A percentile compares a stretch with the other conserved stretches of the same genome.
phyloP scores from a whole-genome alignment of 2,797 vertebrate species.

The Malurus splendens region DNA sequence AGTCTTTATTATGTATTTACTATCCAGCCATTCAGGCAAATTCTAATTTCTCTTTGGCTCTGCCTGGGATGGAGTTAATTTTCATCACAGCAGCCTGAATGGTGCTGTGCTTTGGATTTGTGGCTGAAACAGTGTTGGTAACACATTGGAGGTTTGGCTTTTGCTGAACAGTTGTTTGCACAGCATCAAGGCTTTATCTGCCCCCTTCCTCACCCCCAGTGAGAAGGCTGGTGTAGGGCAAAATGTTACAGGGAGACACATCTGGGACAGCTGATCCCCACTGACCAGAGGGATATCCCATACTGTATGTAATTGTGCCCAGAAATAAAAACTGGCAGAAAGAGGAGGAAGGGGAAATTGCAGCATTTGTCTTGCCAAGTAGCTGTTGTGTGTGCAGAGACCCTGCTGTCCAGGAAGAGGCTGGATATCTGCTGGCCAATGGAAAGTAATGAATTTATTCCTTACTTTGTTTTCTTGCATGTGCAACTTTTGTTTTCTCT shows the following conservation, averaged over 20 bases:
- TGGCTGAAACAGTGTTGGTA: neutral
- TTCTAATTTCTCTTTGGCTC: neutral
- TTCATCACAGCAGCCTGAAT: neutral
- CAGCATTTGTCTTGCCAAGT: fast-evolving
- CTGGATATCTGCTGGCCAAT: neutral
- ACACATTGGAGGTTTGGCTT: neutral
- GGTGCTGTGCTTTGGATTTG: neutral
- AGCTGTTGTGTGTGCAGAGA: neutral
- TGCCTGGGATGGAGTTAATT: neutral
- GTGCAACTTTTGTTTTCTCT: neutral
- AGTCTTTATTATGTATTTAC: neutral
- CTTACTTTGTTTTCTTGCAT: neutral
- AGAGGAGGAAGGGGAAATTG: neutral
- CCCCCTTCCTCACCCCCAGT: fast-evolving
- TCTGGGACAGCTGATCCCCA: neutral
- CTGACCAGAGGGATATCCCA: neutral
- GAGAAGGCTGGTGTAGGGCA: neutral
- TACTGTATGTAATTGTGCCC: fast-evolving
- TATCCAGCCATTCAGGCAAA: neutral
- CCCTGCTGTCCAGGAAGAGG: neutral
- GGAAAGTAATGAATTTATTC: neutral
- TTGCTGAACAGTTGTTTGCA: neutral
- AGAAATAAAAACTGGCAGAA: neutral
- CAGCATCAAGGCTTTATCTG: neutral
- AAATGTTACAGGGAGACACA: neutral